Conservation (phyloP, 2,113 vertebrate species). For the Dipodomys spectabilis region DNA sequence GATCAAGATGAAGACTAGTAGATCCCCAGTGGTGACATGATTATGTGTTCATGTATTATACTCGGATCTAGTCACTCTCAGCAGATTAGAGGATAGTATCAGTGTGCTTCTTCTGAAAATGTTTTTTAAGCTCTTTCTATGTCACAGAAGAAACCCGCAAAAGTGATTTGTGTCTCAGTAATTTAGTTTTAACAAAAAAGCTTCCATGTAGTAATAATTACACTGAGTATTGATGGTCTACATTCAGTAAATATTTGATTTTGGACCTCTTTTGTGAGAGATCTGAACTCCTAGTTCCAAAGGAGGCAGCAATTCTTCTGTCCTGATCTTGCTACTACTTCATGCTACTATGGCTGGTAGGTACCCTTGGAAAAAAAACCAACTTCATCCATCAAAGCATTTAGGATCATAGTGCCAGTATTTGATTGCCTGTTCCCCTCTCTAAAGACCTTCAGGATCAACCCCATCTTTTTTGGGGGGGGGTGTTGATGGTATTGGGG, state of each 20-base stretch:
- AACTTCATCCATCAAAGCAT: neutral
- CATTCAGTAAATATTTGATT: slow-evolving; percentile 20
- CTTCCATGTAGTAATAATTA: neutral
- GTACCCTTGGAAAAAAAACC: neutral
- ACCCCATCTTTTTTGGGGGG: neutral
- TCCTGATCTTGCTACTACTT: slow-evolving; percentile 13
- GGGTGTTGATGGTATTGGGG: too few relatives aligned
- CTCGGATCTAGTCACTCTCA: neutral
- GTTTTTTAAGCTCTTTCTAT: neutral
- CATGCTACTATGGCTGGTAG: neutral
- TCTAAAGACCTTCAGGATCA: neutral
- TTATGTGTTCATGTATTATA: neutral
- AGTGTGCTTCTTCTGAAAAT: slow-evolving; percentile 4
- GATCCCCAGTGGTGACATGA: neutral
- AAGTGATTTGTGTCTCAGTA: slow-evolving; percentile 7
- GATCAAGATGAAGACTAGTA: slow-evolving; percentile 2
- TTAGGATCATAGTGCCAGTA: neutral
- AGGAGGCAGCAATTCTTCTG: neutral
- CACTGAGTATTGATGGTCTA: neutral
- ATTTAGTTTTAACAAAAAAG: slow-evolving; percentile 48
- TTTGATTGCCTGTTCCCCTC: neutral
- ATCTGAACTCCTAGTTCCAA: neutral
- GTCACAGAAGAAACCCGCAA: slow-evolving; percentile 20
- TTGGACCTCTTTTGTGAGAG: neutral
- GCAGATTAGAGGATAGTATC: neutral